These are phyloP conservation scores for Dascyllus trimaculatus DNA, from an alignment of 2,113 vertebrate genomes.

Conservation along the genomic window DNA sequence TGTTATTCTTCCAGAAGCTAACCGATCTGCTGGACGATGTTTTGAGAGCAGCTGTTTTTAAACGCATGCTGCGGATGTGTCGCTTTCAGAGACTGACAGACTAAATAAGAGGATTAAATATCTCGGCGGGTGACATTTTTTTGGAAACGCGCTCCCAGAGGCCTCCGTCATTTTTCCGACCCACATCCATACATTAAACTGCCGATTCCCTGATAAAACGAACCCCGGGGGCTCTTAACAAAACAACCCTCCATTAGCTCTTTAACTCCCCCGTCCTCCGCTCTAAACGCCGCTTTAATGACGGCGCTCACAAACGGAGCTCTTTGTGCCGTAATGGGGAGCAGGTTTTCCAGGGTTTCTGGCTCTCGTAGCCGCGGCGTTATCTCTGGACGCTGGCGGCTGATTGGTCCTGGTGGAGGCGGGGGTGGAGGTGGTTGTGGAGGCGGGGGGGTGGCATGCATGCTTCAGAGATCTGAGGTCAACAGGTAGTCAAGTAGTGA, in stretches of 20 bases:
- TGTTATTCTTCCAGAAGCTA: not conserved
- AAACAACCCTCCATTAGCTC: slow-evolving; percentile 47
- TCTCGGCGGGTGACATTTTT: not conserved
- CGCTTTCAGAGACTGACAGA: slow-evolving; percentile 8
- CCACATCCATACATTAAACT: slow-evolving; percentile 13
- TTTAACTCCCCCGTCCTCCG: not conserved
- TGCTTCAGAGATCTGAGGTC: slow-evolving; percentile 46
- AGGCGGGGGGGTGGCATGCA: not conserved
- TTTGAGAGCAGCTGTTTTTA: not conserved
- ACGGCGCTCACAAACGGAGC: not conserved
- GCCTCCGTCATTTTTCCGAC: not conserved
- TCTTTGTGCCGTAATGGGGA: slow-evolving; percentile 37
- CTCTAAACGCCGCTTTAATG: slow-evolving; percentile 43
- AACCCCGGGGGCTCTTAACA: slow-evolving; percentile 20
- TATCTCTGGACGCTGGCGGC: not conserved
- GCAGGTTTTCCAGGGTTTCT: slow-evolving; percentile 7
- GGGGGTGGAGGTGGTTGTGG: too few relatives aligned
- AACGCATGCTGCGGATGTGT: too few relatives aligned
- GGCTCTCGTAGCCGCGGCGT: not conserved
- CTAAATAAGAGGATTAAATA: slow-evolving; percentile 31
- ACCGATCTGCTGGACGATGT: not conserved
- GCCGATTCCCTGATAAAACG: slow-evolving; percentile 18
- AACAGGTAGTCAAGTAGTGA: slow-evolving; percentile 35
- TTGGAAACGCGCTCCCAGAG: not conserved
- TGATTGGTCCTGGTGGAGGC: not conserved